Evolutionary conservation across 2,113 vertebrate genomes (phyloP).

Genomic region (Mastomys coucha): DNA sequence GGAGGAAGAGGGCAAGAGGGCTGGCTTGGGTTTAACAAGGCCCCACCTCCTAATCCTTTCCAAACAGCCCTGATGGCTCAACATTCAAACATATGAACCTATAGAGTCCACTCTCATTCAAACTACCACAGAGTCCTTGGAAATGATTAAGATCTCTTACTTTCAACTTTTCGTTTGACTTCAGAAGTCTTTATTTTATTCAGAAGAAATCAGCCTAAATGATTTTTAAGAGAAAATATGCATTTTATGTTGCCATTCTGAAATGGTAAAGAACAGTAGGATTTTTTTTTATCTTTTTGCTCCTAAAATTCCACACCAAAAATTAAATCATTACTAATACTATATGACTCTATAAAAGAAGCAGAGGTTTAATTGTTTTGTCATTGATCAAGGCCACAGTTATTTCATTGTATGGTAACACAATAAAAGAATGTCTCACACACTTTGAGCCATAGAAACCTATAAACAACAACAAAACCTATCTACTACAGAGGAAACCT

Average conservation of each 20-base stretch:
- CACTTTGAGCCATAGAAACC: constrained; percentile 3
- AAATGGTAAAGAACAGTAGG: background rate
- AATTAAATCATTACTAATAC: constrained; percentile 49
- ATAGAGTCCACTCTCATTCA: too few relatives aligned
- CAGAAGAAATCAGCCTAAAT: background rate
- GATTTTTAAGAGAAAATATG: constrained; percentile 1
- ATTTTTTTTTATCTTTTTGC: constrained; percentile 19
- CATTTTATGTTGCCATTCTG: constrained; percentile 22
- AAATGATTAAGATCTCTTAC: constrained; percentile 63
- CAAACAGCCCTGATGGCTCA: too few relatives aligned
- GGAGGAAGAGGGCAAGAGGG: fast-evolving
- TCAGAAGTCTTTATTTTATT: constrained; percentile 25
- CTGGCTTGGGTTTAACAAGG: background rate
- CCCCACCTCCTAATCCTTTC: background rate
- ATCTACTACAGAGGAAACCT: background rate
- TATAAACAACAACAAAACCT: background rate
- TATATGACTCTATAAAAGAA: background rate
- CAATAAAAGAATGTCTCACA: background rate
- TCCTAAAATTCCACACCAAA: constrained; percentile 42
- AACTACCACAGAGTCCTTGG: background rate
- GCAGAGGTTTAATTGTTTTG: constrained; percentile 49
- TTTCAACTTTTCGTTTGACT: constrained; percentile 53
- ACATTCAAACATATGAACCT: background rate
- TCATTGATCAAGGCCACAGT: constrained; percentile 11
- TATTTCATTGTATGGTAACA: background rate